phyloP scores from a whole-genome alignment of 2,888 invertebrate genomes.

The Eretmocerus hayati region DNA sequence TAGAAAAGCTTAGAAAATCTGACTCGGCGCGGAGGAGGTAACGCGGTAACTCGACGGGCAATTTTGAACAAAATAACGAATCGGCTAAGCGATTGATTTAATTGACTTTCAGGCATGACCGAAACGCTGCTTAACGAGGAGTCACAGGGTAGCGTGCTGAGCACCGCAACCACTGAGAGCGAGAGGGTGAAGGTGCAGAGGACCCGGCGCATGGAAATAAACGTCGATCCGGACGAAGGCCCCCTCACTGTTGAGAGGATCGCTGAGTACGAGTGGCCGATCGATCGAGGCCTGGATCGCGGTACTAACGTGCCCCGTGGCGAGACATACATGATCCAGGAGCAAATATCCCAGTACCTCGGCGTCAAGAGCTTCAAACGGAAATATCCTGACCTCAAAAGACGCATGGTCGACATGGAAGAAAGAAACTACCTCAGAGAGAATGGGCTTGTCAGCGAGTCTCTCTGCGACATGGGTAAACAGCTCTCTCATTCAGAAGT shows the following conservation, averaged over 20 bases:
- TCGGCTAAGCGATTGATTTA: too few relatives aligned
- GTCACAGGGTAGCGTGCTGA: slow-evolving; percentile 76
- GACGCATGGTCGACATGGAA: slow-evolving; percentile 81
- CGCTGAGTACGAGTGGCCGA: slow-evolving; percentile 91
- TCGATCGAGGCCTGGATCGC: slow-evolving; percentile 63
- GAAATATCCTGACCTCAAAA: slow-evolving; percentile 81
- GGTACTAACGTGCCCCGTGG: slow-evolving; percentile 56
- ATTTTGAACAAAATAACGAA: too few relatives aligned
- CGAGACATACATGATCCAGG: slow-evolving; percentile 90
- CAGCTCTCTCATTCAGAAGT: too few relatives aligned
- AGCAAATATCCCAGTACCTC: slow-evolving; percentile 90
- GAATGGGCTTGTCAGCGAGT: slow-evolving; percentile 76
- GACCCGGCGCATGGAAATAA: slow-evolving; percentile 45
- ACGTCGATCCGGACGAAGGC: slow-evolving; percentile 45
- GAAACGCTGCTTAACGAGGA: slow-evolving; percentile 56
- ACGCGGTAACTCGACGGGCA: too few relatives aligned
- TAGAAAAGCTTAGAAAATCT: too few relatives aligned
- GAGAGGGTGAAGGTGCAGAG: slow-evolving; percentile 43
- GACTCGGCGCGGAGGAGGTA: too few relatives aligned
- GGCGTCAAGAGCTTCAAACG: slow-evolving; percentile 95
- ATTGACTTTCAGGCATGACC: slow-evolving; percentile 18
- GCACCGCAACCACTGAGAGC: slow-evolving; percentile 61
- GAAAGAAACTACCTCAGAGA: slow-evolving; percentile 84
- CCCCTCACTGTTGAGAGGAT: slow-evolving; percentile 77
- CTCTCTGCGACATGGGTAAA: slow-evolving; percentile 85